Base-by-base conservation (phyloP, 2,113 vertebrate species). In the Brachypodius melanocephalos region DNA sequence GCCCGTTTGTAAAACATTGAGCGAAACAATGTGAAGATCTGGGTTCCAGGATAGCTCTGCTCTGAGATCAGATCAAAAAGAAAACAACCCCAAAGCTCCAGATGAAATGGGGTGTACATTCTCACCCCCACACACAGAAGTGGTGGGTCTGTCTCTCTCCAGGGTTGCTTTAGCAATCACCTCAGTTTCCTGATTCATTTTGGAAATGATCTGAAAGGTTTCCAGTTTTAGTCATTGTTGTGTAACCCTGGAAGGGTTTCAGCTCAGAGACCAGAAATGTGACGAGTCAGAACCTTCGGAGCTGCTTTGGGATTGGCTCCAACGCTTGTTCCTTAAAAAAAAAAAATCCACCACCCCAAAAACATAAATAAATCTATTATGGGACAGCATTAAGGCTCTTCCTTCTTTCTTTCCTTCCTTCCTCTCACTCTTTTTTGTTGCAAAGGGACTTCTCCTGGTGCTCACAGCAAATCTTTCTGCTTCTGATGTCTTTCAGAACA, bases 221-320 rank as follows among this genome's bases (percentile, higher is more conserved):
- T 95, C 90, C 81, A 94, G 79, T 81, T 92, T 88, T 86, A 91
- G 83, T 75, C 71, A 45, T 12, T 84, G 88, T 94, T 97, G 92
- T 97, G 87, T 95, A 97, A 97, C 78, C 72, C 89, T 96, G 94
- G 88, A 85, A 95, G 75, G 14, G 20, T 93, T 94, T 95, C 90
- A 93, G 69, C 82, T 85, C 90, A 4, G 40, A 94, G 72, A 93
- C 49, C 72, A 96, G 93, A 92, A 94, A 88, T 90, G 89, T 72
- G 93, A 97, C 90, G 74, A 91, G 73, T 52, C 90, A 77, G 85
- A 97, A 88, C 42, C 66, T 95, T 96, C 11, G 31, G 85, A 88
- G 84, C 34, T 78, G 66, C 88, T 83, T 73, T 80, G 88, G 79
- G 79, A 84, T 45, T 16, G 61, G 58, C 49, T 85, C 89, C 81